phyloP scores from a whole-genome alignment of 2,113 vertebrate species.

The Anhinga anhinga region DNA sequence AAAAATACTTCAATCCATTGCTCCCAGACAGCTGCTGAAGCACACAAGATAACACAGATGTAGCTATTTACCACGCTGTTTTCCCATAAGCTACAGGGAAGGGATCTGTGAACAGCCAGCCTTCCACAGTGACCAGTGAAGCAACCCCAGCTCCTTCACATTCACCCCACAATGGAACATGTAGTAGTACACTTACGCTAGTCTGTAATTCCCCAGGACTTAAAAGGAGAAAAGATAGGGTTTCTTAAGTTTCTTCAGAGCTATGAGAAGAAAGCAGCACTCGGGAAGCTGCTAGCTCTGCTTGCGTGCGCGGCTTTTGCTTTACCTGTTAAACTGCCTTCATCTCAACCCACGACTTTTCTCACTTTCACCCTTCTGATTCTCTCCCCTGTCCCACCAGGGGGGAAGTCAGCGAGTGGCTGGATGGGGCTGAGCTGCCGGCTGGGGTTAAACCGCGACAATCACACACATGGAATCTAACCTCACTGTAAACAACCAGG shows the following conservation, averaged over 20 bases:
- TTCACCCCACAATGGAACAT: rapidly evolving
- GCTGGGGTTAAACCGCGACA: too few species aligned
- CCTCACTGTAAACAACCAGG: neutral
- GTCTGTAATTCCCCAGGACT: neutral
- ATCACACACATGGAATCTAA: neutral
- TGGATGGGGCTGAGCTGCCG: too few species aligned
- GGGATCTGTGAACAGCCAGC: neutral
- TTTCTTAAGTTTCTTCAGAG: neutral
- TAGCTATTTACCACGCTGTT: neutral
- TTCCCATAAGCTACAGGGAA: neutral
- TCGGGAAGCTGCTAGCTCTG: neutral
- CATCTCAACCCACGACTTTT: too few species aligned
- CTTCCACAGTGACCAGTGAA: neutral
- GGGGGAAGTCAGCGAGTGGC: too few species aligned
- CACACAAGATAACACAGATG: too few species aligned
- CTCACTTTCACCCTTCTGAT: too few species aligned
- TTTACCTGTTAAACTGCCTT: too few species aligned
- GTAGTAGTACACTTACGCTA: rapidly evolving
- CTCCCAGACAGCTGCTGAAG: neutral
- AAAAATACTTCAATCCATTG: neutral
- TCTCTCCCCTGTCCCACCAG: too few species aligned
- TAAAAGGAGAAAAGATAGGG: neutral
- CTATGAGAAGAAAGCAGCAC: neutral
- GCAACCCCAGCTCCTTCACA: neutral
- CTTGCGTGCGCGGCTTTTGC: too few species aligned